phyloP scores from a whole-genome alignment of 1,140 invertebrate genomes.

The Drosophila tropicalis region DNA sequence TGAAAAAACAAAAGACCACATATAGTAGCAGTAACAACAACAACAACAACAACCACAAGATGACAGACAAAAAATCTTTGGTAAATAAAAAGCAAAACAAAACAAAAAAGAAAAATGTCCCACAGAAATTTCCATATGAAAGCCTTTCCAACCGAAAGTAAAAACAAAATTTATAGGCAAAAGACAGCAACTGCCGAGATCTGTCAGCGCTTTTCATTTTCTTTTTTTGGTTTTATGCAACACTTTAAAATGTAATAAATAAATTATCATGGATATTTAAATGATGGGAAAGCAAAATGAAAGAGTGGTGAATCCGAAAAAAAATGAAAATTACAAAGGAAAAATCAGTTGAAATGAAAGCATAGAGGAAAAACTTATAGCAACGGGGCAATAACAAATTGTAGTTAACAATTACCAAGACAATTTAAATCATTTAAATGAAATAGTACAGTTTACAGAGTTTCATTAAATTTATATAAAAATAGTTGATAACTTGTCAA shows the following conservation, averaged over 20 bases:
- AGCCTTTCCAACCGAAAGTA: conserved; percentile 21
- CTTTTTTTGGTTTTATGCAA: conserved; percentile 2
- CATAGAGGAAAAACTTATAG: neutral
- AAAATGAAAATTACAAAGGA: neutral
- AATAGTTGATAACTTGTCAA: too few species aligned
- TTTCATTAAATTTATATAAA: too few species aligned
- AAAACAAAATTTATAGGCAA: conserved; percentile 21
- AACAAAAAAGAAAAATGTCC: conserved; percentile 1
- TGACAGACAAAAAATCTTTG: neutral
- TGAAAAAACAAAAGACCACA: conserved; percentile 7
- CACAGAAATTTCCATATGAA: conserved; percentile 20
- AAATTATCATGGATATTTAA: conserved; percentile 11
- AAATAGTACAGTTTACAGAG: too few species aligned
- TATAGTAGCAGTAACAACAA: conserved; percentile 1
- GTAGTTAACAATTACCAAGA: neutral
- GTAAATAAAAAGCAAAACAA: neutral
- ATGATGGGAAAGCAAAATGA: conserved; percentile 9
- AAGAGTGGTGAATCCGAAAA: neutral
- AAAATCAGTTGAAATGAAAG: neutral
- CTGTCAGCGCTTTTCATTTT: conserved; percentile 15
- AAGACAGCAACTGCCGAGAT: conserved; percentile 12
- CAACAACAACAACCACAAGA: neutral
- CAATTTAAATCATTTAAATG: neutral
- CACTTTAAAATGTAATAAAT: conserved; percentile 18
- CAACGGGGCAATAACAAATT: neutral